Percentiles rank a stretch among this genome's conserved stretches.
These are phyloP conservation scores for Sarcophilus harrisii DNA, from an alignment of 2,797 vertebrate species.

Conservation along the genomic window DNA sequence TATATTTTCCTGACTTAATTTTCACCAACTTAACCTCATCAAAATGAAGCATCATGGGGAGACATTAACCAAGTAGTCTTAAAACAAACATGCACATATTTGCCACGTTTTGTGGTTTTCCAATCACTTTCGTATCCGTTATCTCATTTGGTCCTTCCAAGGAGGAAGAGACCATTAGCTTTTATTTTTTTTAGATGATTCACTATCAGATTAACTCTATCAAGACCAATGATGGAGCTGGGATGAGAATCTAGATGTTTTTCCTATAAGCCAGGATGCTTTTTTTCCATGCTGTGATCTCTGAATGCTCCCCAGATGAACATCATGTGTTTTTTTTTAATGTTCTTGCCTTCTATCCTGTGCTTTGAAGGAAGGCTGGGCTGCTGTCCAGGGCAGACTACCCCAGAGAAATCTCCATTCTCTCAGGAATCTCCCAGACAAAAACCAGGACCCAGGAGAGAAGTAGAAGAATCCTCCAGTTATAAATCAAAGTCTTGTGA, in stretches of 20 bases:
- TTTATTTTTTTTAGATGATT: neutral
- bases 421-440: slow-evolving; percentile 75
- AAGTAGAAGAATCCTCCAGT: slow-evolving; percentile 31
- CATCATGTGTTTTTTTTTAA: neutral
- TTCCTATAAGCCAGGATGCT: neutral
- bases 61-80: neutral
- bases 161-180: neutral
- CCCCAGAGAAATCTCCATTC: slow-evolving; percentile 29
- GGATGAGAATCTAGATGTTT: neutral
- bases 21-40: neutral
- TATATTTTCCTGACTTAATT: neutral
- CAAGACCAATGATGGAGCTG: neutral
- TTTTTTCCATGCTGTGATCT: neutral
- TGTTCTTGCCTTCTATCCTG: neutral
- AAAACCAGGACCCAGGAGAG: slow-evolving; percentile 76
- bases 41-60: neutral
- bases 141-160: neutral
- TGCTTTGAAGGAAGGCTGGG: neutral
- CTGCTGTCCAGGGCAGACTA: slow-evolving; percentile 12
- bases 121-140: neutral
- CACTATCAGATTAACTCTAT: neutral
- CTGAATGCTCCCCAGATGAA: neutral
- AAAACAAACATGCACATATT: neutral
- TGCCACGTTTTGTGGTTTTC: neutral
- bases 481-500: slow-evolving; percentile 71